Evolutionary conservation across 2,797 vertebrate genomes (phyloP).

Genomic region (Lithobates sylvaticus): DNA sequence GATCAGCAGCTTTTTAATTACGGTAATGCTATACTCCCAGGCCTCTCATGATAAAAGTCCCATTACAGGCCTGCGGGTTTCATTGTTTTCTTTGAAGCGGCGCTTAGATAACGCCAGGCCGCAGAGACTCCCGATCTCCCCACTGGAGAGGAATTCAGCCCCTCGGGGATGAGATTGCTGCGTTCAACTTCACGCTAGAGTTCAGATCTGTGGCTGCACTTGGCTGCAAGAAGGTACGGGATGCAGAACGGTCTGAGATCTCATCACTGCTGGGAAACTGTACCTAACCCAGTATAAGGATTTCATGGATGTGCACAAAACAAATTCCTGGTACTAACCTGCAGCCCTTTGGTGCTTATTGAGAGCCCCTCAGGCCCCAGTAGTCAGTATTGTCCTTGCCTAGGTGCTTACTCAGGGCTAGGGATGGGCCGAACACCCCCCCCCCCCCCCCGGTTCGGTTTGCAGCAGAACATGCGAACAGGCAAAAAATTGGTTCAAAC

Average conservation of each 20-base stretch:
- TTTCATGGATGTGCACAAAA: not conserved
- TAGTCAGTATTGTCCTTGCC: no score
- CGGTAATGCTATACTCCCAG: conserved; percentile 51
- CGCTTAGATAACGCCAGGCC: conserved; percentile 47
- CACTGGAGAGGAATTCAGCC: conserved; percentile 25
- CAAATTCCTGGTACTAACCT: no score
- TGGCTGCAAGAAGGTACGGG: conserved; percentile 1
- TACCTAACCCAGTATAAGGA: not conserved
- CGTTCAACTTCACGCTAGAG: conserved; percentile 9
- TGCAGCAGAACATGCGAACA: no score
- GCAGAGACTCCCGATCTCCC: conserved; percentile 39
- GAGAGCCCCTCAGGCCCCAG: no score
- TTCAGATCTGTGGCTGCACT: conserved; percentile 10
- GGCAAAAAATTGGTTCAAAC: no score
- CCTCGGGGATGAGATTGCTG: conserved; percentile 5
- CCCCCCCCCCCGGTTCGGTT: no score
- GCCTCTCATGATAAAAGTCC: conserved; percentile 57
- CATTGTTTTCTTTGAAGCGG: conserved; percentile 48
- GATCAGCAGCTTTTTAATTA: conserved; percentile 59
- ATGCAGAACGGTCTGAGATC: conserved; percentile 5
- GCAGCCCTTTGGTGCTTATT: no score
- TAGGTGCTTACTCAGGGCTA: no score
- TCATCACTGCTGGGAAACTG: conserved; percentile 7
- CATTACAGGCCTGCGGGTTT: conserved; percentile 45
- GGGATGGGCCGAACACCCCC: no score